Evolutionary conservation across 1,140 invertebrate genomes (phyloP), one percentile per base, ranked within the genome.

Genomic region (Drosophila equinoxialis): DNA sequence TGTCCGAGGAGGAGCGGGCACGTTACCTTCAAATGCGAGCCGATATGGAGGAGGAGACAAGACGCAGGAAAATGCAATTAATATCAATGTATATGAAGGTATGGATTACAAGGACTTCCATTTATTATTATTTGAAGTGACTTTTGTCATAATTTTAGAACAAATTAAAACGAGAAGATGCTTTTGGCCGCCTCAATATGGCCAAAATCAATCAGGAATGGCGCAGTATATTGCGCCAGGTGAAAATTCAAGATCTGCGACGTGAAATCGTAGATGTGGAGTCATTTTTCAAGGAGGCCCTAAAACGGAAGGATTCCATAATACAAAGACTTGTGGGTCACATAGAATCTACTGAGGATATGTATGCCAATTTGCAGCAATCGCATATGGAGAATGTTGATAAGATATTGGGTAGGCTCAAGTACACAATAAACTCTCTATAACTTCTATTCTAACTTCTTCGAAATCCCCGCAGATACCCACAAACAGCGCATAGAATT

Each of bases 181-280:
- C 94, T 6, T 97, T 96, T 91, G 94, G 95, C 1, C 94, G 96
- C 64, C 92, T 96, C 35, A 97, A 97, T 89, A 94, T 94, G 70
- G 96, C 96, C 0, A 97, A 97, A 93, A 95, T 97, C 17, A 96
- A 97, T 84, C 95, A 96, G 92, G 94, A 96, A 87, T 97, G 96
- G 96, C 94, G 96, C 62, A 95, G 94, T 51, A 94, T 96, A 69
- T 92, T 97, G 59, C 93, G 96, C 6, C 94, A 94, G 92, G 94
- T 95, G 54, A 97, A 97, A 93, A 95, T 95, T 71, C 94, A 94
- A 51, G 95, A 96, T 82, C 93, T 97, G 89, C 93, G 95, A 33
- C 90, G 94, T 10, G 94, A 96, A 60, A 93, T 96, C 5, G 92
- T 95, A 87, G 95, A 94, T 6, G 81, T 91, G 58, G 79, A 83